Percentiles rank a stretch among this genome's conserved stretches.
phyloP scores from a whole-genome alignment of 2,888 invertebrate genomes.

The Folsomia manolachei region DNA sequence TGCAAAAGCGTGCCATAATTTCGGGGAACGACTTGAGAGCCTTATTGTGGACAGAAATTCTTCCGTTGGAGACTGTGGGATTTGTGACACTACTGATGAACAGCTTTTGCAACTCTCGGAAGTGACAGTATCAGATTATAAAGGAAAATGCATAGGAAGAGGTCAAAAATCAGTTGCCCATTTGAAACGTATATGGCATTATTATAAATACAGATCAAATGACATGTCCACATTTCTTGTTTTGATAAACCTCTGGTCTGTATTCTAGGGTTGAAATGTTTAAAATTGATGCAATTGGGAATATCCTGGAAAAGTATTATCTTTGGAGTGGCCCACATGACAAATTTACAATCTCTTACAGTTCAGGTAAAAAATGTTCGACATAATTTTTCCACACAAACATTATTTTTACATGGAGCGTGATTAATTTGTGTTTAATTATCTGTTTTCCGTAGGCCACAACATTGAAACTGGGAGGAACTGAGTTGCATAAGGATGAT shows the following conservation, averaged over 20 bases:
- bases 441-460: slow-evolving; percentile 13
- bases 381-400: no score
- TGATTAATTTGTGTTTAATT: neutral
- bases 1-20: slow-evolving; percentile 22
- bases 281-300: slow-evolving; percentile 22
- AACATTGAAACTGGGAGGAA: slow-evolving; percentile 14
- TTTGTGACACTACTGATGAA: slow-evolving; percentile 30
- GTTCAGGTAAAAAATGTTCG: slow-evolving; percentile 24
- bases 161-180: neutral
- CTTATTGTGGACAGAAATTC: slow-evolving; percentile 35
- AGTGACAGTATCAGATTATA: neutral
- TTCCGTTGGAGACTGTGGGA: slow-evolving; percentile 24
- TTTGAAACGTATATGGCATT: neutral
- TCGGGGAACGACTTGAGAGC: slow-evolving; percentile 17
- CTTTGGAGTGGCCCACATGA: slow-evolving; percentile 12
- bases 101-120: slow-evolving; percentile 9
- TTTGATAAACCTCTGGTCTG: neutral
- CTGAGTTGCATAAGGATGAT: neutral
- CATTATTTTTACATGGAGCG: neutral
- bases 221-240: no score
- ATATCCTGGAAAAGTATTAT: slow-evolving; percentile 21
- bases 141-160: no score
- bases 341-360: slow-evolving; percentile 13
- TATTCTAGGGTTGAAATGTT: slow-evolving; percentile 14
- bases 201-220: no score